Base-by-base conservation (phyloP, 2,797 vertebrate species). In the Menidia menidia region DNA sequence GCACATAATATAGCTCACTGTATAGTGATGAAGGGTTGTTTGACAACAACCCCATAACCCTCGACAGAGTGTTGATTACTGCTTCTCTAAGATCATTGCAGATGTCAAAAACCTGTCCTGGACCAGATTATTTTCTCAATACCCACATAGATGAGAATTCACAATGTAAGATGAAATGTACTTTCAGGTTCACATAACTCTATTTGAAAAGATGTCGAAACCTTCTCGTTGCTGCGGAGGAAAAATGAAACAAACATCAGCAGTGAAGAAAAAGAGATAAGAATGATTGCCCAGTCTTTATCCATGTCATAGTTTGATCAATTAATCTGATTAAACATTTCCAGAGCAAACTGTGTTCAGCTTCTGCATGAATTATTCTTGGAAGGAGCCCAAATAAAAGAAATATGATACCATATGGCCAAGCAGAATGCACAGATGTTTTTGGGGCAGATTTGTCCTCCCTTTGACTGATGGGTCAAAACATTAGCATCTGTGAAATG, bases 401-500 rank as follows among this genome's bases (percentile, higher is more conserved):
- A 51, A 61, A 41, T n/a, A 48, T 10, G 57, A 54, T 13, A 76
- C 66, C 83, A 85, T 81, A 84, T 76, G 80, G 80, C 47, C 0
- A 0, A 68, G 56, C 68, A 75, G 83, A 68, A 72, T 69, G 60
- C 55, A 76, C 73, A 78, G 76, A 81, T 83, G 78, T 82, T 80
- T 44, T n/a, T 4, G 43, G 58, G 58, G 78, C 80, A n/a, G 47
- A 19, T 0, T 18, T 75, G 75, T 70, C 76, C 64, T 80, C 66
- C 65, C 56, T 61, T 84, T 80, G 78, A 88, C 81, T 68, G 52
- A 57, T 62, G 54, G 77, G 72, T 75, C 77, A 73, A 56, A 70
- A 73, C 41, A 68, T 74, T 64, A 72, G 79, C 83, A 79, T 84
- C 76, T 89, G 73, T 65, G 56, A 78, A 68, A 71, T 73, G 59